Conservation (phyloP, 2,113 vertebrate genomes). For the Sebastes schlegelii region DNA sequence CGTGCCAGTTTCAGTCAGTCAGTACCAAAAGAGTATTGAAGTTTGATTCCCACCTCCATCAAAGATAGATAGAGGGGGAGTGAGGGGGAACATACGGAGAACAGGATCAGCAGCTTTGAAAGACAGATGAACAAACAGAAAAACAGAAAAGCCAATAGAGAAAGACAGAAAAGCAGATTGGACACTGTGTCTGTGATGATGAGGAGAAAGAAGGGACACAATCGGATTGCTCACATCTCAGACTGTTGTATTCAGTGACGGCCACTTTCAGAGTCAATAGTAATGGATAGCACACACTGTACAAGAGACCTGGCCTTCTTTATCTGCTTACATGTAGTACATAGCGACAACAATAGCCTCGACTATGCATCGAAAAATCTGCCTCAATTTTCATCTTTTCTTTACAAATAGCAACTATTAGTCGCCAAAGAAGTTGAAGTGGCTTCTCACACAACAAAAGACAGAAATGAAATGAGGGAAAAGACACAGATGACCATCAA, state of each 20-base stretch:
- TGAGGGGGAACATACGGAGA: conserved; percentile 6
- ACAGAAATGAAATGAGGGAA: conserved; percentile 26
- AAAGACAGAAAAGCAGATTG: conserved; percentile 39
- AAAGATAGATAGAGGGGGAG: background rate
- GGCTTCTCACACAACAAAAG: conserved; percentile 32
- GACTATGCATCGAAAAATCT: conserved; percentile 59
- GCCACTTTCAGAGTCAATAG: conserved; percentile 76
- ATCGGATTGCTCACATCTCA: conserved; percentile 43
- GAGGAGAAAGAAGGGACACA: conserved; percentile 39
- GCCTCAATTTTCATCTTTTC: conserved; percentile 53
- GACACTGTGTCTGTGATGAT: conserved; percentile 48
- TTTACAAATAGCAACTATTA: conserved; percentile 58
- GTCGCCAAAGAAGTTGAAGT: conserved; percentile 41
- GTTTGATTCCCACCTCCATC: conserved; percentile 8
- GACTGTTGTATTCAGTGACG: conserved; percentile 63
- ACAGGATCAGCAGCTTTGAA: conserved; percentile 7
- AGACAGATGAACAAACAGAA: conserved; percentile 30
- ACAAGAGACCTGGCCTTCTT: conserved; percentile 50
- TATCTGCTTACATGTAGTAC: conserved; percentile 58
- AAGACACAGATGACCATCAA: conserved; percentile 47
- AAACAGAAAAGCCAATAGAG: conserved; percentile 15
- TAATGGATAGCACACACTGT: conserved; percentile 63
- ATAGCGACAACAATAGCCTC: conserved; percentile 54
- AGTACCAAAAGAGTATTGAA: background rate
- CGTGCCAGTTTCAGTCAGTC: background rate